A percentile compares a stretch with the other conserved stretches of the same genome.
phyloP scores from a whole-genome alignment of 1,140 invertebrate genomes.

The Drosophila serrata region DNA sequence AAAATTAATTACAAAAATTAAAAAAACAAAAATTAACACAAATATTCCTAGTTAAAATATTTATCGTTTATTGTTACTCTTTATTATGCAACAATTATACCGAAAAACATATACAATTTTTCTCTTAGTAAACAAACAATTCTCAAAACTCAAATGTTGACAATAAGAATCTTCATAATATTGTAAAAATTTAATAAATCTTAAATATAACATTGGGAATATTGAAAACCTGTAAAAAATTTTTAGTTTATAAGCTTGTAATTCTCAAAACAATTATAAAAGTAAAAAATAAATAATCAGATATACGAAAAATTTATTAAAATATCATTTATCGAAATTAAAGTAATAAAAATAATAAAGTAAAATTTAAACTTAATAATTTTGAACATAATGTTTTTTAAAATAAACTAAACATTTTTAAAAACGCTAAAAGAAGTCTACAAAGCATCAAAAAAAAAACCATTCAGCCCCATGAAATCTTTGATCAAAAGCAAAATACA shows the following conservation, averaged over 20 bases:
- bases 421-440: no score
- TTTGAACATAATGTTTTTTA: no score
- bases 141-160: neutral
- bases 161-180: neutral
- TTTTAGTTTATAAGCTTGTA: neutral
- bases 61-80: neutral
- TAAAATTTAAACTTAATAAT: no score
- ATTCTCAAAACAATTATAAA: neutral
- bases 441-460: no score
- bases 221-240: neutral
- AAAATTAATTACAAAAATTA: neutral
- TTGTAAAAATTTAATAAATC: neutral
- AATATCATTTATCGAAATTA: neutral
- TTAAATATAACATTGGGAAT: neutral
- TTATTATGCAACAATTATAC: neutral
- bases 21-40: neutral
- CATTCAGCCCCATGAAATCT: no score
- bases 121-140: neutral
- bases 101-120: neutral
- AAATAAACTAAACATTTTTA: neutral
- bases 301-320: accelerated
- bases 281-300: neutral
- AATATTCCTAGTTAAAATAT: neutral
- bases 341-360: neutral
- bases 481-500: no score